Base-by-base conservation (phyloP, 2,888 invertebrate genomes). In the Drosophila pseudotalamancana region DNA sequence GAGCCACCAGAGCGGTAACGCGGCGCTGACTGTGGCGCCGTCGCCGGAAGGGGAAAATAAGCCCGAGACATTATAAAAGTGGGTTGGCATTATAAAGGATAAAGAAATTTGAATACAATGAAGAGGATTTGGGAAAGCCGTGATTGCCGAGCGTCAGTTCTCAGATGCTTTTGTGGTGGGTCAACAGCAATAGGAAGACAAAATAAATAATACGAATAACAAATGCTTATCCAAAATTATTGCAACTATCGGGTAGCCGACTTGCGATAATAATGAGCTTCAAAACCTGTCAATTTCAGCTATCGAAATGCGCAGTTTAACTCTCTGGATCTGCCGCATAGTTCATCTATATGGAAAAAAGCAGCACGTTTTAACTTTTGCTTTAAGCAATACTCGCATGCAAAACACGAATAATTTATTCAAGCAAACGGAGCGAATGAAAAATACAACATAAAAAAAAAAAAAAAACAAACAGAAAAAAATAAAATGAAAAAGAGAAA, bases 101-200 rank as follows among this genome's bases (percentile, higher is more conserved):
- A 74, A 84, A 81, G 78, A 84, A 73, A 81, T 80, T 84, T 84
- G 68, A 84, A 81, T 80, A 80, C 85, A 84, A 84, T 74, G 82
- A 74, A 67, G 82, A 57, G 74, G 81, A 77, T 74, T 81, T 69
- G 18, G 66, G 45, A 56, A 80, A 62, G 70, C 70, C 74, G 48
- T 65, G 81, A 80, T 84, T 79, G 84, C 70, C 75, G 61, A 71
- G 68, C 77, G 55, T 43, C 84, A 73, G 71, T 73, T 78, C 68
- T 46, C 45, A 50, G 62, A 37, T 29, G 55, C 37, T 62, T 50
- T 63, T 68, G 68, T 51, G 55, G 45, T 51, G 57, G 57, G 57
- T 55, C 40, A 50, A 39, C 53, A 43, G 16, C 46, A 56, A 50
- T 53, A 46, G 43, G 25, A 53, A 59, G 9, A 27, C 23, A 37